These are phyloP conservation scores for Scolopax mira DNA, from an alignment of 2,113 vertebrate species.

Conservation along the genomic window DNA sequence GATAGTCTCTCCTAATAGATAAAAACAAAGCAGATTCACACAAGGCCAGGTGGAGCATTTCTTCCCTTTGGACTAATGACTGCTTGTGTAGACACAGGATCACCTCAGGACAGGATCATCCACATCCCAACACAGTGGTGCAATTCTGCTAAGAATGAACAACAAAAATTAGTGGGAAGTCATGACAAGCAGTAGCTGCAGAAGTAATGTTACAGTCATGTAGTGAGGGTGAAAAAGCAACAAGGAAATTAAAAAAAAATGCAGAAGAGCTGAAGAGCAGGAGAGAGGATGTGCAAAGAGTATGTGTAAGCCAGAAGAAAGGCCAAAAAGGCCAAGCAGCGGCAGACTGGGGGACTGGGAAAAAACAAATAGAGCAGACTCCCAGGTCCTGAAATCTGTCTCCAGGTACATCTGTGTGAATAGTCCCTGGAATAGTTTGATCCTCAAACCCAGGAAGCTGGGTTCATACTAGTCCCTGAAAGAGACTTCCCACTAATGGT, in stretches of 20 bases:
- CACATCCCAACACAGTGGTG: not conserved
- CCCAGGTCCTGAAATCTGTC: not conserved
- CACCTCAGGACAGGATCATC: not conserved
- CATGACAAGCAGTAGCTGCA: not conserved
- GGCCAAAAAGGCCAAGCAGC: not conserved
- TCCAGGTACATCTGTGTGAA: not conserved
- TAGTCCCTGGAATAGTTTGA: not conserved
- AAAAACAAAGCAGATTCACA: not conserved
- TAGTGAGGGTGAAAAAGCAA: not conserved
- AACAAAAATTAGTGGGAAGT: not conserved
- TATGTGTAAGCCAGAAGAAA: not conserved
- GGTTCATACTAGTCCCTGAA: not conserved
- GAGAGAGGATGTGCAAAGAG: fast-evolving
- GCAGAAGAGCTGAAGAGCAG: not conserved
- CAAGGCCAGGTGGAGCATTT: not conserved
- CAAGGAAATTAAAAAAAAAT: not conserved
- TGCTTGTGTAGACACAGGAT: not conserved
- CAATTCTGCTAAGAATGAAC: not conserved
- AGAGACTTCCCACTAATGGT: not conserved
- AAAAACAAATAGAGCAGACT: not conserved
- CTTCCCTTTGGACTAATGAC: not conserved
- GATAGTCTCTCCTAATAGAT: not conserved
- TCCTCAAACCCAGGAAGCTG: not conserved
- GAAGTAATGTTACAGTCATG: not conserved
- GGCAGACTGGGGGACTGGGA: fast-evolving